Conservation (phyloP, 2,888 invertebrate genomes). For the Leptinotarsa tumamoca region DNA sequence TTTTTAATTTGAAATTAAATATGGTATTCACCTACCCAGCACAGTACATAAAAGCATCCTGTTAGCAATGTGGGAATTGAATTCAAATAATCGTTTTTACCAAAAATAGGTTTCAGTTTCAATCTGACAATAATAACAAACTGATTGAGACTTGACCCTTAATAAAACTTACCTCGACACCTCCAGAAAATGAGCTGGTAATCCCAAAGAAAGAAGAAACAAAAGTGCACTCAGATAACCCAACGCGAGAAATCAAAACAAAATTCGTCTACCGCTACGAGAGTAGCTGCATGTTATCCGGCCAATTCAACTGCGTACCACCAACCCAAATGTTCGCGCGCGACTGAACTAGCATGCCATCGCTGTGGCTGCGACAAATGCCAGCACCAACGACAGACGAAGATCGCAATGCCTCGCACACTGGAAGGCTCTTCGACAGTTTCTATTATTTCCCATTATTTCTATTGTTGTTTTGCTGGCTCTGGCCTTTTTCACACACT, state of each 20-base stretch:
- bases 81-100: neutral
- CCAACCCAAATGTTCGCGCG: conserved; percentile 35
- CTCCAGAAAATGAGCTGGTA: conserved; percentile 41
- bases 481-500: conserved; percentile 39
- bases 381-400: conserved; percentile 29
- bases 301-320: conserved; percentile 23
- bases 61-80: neutral
- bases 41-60: too few species aligned
- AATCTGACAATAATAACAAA: neutral
- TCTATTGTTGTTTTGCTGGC: conserved; percentile 33
- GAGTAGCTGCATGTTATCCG: conserved; percentile 1
- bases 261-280: conserved; percentile 1
- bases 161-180: conserved; percentile 39
- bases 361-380: conserved; percentile 14
- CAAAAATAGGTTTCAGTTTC: neutral
- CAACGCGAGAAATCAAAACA: conserved; percentile 11
- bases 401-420: conserved; percentile 22
- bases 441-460: conserved; percentile 33
- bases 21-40: too few species aligned
- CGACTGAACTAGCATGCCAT: conserved; percentile 37
- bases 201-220: conserved; percentile 46
- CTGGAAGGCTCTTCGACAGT: conserved; percentile 28
- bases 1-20: too few species aligned
- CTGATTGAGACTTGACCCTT: neutral
- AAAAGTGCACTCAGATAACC: conserved; percentile 14